A percentile compares a stretch with the other conserved stretches of the same genome.
Evolutionary conservation across 2,113 vertebrate genomes (phyloP).

Genomic region (Xiphophorus hellerii): DNA sequence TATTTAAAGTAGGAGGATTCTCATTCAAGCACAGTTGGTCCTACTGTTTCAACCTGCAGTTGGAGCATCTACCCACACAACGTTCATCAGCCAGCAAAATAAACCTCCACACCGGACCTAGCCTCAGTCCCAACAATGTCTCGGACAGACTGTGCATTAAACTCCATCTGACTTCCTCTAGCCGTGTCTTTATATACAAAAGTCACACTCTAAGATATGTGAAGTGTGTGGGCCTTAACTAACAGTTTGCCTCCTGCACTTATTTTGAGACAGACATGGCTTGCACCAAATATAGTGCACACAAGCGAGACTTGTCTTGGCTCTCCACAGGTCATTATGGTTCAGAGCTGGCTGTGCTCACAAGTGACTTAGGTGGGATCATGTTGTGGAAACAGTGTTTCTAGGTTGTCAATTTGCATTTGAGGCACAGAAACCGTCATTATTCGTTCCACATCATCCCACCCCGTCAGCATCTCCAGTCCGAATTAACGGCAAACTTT

Average conservation of each 20-base stretch:
- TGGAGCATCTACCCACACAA: constrained; percentile 43
- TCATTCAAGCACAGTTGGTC: constrained; percentile 31
- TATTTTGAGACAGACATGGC: constrained; percentile 62
- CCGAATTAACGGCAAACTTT: neutral
- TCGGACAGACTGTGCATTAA: constrained; percentile 27
- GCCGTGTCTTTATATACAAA: constrained; percentile 28
- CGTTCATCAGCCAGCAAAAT: constrained; percentile 45
- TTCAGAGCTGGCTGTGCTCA: constrained; percentile 45
- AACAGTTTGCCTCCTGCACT: constrained; percentile 33
- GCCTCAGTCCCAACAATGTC: constrained; percentile 43
- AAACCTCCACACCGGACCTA: constrained; percentile 31
- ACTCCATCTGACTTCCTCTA: constrained; percentile 27
- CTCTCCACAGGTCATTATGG: constrained; percentile 54
- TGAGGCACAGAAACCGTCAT: constrained; percentile 19
- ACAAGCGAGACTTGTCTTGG: constrained; percentile 47
- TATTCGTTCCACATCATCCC: neutral
- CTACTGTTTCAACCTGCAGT: constrained; percentile 35
- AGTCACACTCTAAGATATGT: constrained; percentile 39
- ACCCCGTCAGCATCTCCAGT: neutral
- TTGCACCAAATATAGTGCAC: constrained; percentile 51
- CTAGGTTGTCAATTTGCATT: constrained; percentile 45
- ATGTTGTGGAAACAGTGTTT: constrained; percentile 54
- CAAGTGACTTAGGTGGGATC: constrained; percentile 41
- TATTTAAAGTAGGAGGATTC: constrained; percentile 40
- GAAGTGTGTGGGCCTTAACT: constrained; percentile 41